Base-by-base conservation (phyloP, 2,888 invertebrate genomes). In the Sarcophaga rosellei region DNA sequence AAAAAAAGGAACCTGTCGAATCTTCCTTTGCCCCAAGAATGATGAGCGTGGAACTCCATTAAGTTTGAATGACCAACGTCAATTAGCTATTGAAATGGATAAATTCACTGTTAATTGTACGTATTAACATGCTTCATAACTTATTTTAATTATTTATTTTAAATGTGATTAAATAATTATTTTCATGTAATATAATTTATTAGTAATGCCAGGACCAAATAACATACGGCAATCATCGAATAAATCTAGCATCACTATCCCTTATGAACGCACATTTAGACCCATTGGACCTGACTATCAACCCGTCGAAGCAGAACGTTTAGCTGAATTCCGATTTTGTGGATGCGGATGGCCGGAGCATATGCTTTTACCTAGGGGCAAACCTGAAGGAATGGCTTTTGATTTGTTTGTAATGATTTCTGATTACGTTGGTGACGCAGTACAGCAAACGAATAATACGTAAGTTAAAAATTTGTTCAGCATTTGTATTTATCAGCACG, bases 301-400 rank as follows among this genome's bases (percentile, higher is more conserved):
- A 0, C 93, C 93, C 0, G 90, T 87, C 3, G 89, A 89, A 11
- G 92, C 94, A 0, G 93, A 92, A 3, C 91, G 93, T 3, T 93
- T 94, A 0, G 94, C 94, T 0, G 92, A 94, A 75, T 96, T 96
- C 93, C 96, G 96, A 93, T 97, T 96, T 94, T 98, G 97, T 93
- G 97, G 97, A 85, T 98, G 97, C 90, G 97, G 97, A 74, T 97
- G 97, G 97, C 97, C 97, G 0, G 95, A 97, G 85, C 97, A 97
- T 92, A 95, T 97, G 95, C 94, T 97, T 8, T 88, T 97, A 57
- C 96, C 97, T 0, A 96, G 95, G 92, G 97, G 97, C 4, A 95
- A 92, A 5, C 90, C 94, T 0, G 94, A 94, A 82, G 97, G 97
- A 0, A 95, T 94, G 92, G 93, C 94, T 0, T 95, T 95, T 90